Conservation (phyloP, 2,888 invertebrate species). For the Microdon myrmicae region DNA sequence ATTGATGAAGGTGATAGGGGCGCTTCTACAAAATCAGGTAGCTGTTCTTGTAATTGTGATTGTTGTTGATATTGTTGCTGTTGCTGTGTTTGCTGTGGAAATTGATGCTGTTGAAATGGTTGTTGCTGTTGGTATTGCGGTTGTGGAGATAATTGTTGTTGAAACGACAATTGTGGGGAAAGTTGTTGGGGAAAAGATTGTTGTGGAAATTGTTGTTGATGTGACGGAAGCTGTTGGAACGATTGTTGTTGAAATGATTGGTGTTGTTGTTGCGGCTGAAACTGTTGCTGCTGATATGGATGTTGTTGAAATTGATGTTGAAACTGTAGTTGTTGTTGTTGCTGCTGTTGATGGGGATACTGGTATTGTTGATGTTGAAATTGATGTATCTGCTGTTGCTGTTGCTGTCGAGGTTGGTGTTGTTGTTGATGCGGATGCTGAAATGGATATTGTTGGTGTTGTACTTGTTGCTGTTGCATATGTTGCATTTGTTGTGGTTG, state of each 20-base stretch:
- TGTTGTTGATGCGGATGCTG: conserved; percentile 37
- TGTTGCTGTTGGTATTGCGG: conserved; percentile 9
- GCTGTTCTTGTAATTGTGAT: conserved; percentile 10
- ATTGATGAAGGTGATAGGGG: conserved; percentile 10
- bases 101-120: conserved; percentile 10
- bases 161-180: conserved; percentile 3
- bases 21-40: conserved; percentile 10
- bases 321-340: background rate
- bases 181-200: conserved; percentile 7
- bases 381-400: conserved; percentile 20
- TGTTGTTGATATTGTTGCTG: conserved; percentile 8
- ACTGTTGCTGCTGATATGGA: conserved; percentile 11
- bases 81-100: background rate
- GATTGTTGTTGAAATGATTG: conserved; percentile 9
- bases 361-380: conserved; percentile 19
- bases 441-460: conserved; percentile 23
- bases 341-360: conserved; percentile 25
- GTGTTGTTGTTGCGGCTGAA: conserved; percentile 23
- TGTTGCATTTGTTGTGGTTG: conserved; percentile 22
- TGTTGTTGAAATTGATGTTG: conserved; percentile 2
- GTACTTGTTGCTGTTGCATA: conserved; percentile 45
- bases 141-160: conserved; percentile 14
- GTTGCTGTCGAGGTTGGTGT: conserved; percentile 35
- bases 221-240: too few species aligned
- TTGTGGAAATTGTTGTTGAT: too few species aligned